These are phyloP conservation scores for Sceloporus tristichus DNA, from an alignment of 2,113 vertebrate genomes.

Conservation along the genomic window DNA sequence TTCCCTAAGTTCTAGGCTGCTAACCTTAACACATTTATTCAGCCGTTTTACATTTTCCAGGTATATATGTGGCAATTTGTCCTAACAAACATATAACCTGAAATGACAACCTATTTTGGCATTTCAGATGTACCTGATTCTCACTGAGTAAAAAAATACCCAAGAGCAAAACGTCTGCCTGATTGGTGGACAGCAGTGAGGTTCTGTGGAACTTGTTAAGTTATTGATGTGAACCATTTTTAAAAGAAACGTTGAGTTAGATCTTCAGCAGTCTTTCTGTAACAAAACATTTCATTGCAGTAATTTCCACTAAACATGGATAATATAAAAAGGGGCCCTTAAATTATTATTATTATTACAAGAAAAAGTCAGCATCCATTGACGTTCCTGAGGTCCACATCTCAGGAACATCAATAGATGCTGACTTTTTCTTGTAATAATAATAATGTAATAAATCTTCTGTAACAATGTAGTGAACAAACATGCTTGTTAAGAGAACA, in stretches of 20 bases:
- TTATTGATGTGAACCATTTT: background rate
- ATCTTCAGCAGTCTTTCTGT: background rate
- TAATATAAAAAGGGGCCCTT: background rate
- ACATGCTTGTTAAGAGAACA: background rate
- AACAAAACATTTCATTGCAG: slow-evolving; percentile 5
- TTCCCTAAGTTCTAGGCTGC: background rate
- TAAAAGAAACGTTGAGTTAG: background rate
- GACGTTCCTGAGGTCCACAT: background rate
- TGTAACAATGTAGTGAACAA: background rate
- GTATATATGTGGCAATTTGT: background rate
- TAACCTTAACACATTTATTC: background rate
- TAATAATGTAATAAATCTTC: slow-evolving; percentile 1
- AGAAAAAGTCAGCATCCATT: no score
- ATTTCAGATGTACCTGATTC: background rate
- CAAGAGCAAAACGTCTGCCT: background rate
- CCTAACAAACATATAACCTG: background rate
- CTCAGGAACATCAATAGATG: slow-evolving; percentile 3
- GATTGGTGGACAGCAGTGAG: background rate
- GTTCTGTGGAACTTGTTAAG: background rate
- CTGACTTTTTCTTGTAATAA: background rate
- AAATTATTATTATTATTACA: no score
- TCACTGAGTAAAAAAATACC: background rate
- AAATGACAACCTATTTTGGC: background rate
- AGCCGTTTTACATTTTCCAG: background rate
- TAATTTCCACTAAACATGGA: background rate